Evolutionary conservation across 2,888 invertebrate genomes (phyloP).

Genomic region (Drosophila kuntzei): DNA sequence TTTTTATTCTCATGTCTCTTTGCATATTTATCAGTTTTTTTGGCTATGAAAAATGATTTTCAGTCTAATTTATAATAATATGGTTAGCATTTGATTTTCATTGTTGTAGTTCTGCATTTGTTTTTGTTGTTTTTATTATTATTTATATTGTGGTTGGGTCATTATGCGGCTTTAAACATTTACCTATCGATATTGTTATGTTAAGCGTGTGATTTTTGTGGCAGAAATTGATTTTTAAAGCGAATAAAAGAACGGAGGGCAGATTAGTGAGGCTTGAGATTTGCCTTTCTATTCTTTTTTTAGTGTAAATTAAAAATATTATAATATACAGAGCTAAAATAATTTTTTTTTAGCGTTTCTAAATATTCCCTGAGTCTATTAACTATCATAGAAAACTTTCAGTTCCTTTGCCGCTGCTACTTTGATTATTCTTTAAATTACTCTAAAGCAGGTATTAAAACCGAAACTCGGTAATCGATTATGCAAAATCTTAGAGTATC

Average conservation of each 20-base stretch:
- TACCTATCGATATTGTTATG: conserved; percentile 17
- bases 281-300: background rate
- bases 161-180: conserved; percentile 8
- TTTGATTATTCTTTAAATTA: background rate
- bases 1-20: conserved; percentile 6
- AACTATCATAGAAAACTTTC: too few species aligned
- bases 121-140: conserved; percentile 28
- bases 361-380: too few species aligned
- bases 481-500: too few species aligned
- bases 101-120: conserved; percentile 11
- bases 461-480: too few species aligned
- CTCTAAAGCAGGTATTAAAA: too few species aligned
- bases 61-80: conserved; percentile 67
- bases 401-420: background rate
- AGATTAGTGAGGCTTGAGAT: background rate
- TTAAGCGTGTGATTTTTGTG: conserved; percentile 48
- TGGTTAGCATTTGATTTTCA: conserved; percentile 36
- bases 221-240: conserved; percentile 20
- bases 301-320: background rate
- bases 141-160: conserved; percentile 26
- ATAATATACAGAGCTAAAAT: background rate
- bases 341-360: background rate
- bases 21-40: conserved; percentile 12
- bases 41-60: conserved; percentile 67
- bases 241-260: background rate